These are phyloP conservation scores for Protobothrops mucrosquamatus DNA, from an alignment of 2,113 vertebrate species.

Conservation along the genomic window DNA sequence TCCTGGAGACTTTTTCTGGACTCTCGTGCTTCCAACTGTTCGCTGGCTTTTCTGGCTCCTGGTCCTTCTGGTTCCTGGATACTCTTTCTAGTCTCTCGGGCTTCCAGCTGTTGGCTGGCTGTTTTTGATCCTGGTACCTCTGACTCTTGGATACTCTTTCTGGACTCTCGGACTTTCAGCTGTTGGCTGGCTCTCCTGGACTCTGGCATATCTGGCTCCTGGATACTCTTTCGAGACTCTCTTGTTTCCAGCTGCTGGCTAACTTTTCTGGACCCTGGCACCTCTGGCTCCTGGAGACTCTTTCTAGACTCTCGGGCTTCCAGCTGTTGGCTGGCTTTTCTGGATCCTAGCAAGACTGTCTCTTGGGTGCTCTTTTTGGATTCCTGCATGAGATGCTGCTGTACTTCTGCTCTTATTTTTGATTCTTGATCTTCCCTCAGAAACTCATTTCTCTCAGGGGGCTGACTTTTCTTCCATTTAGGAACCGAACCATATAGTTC, in stretches of 20 bases:
- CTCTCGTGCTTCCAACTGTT: not conserved
- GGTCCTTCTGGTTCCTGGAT: not conserved
- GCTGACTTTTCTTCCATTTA: not conserved
- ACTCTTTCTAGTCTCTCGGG: not conserved
- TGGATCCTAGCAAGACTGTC: not conserved
- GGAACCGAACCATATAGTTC: not conserved
- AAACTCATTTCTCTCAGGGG: not conserved
- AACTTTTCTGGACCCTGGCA: not conserved
- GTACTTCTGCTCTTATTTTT: not conserved
- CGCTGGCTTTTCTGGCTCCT: not conserved
- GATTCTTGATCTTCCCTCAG: not conserved
- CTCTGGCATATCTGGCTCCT: not conserved
- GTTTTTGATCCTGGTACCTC: not conserved
- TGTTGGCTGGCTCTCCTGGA: not conserved
- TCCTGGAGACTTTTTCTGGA: not conserved
- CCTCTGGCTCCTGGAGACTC: not conserved
- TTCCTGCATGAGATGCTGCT: not conserved
- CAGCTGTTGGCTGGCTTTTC: not conserved
- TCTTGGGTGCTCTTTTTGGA: not conserved
- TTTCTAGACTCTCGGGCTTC: not conserved
- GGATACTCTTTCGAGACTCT: not conserved
- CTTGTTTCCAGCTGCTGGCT: not conserved
- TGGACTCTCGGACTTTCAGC: not conserved
- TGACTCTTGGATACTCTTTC: not conserved
- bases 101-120: not conserved